A percentile compares a stretch with the other conserved stretches of the same genome.
Conservation (phyloP, 1,140 invertebrate species). For the Cephus cinctus region DNA sequence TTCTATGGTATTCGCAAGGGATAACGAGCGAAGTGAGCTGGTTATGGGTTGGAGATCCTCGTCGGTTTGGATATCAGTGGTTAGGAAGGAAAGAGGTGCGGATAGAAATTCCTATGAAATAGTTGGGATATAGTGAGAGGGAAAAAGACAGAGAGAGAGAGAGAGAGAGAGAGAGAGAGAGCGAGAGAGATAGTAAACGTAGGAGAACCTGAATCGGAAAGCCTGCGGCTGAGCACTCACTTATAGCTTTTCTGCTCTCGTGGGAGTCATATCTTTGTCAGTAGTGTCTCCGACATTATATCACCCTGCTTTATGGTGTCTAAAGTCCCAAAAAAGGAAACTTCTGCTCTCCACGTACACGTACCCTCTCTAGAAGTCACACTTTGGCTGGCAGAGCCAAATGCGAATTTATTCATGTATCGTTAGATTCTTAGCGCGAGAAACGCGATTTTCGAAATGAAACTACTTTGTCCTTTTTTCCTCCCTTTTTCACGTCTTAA, state of each 20-base stretch:
- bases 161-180: slow-evolving; percentile 9
- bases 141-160: slow-evolving; percentile 7
- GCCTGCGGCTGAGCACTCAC: slow-evolving; percentile 21
- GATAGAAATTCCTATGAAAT: too few relatives aligned
- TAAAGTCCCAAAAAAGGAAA: too few relatives aligned
- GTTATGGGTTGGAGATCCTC: slow-evolving; percentile 12
- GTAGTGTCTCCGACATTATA: slow-evolving; percentile 18
- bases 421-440: too few relatives aligned
- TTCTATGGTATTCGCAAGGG: slow-evolving; percentile 11
- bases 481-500: too few relatives aligned
- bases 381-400: too few relatives aligned
- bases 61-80: slow-evolving; percentile 4
- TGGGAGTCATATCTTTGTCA: slow-evolving; percentile 25
- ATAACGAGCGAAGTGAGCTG: slow-evolving; percentile 16
- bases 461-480: too few relatives aligned
- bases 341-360: too few relatives aligned
- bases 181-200: neutral
- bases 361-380: too few relatives aligned
- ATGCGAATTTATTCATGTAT: too few relatives aligned
- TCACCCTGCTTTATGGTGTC: slow-evolving; percentile 23
- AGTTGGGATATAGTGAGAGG: neutral
- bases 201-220: slow-evolving; percentile 21
- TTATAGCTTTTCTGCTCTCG: slow-evolving; percentile 17
- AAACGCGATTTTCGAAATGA: too few relatives aligned
- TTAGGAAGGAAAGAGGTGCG: slow-evolving; percentile 6